A percentile compares a stretch with the other conserved stretches of the same genome.
phyloP scores from a whole-genome alignment of 2,797 vertebrate genomes.

The Sphenodon punctatus region DNA sequence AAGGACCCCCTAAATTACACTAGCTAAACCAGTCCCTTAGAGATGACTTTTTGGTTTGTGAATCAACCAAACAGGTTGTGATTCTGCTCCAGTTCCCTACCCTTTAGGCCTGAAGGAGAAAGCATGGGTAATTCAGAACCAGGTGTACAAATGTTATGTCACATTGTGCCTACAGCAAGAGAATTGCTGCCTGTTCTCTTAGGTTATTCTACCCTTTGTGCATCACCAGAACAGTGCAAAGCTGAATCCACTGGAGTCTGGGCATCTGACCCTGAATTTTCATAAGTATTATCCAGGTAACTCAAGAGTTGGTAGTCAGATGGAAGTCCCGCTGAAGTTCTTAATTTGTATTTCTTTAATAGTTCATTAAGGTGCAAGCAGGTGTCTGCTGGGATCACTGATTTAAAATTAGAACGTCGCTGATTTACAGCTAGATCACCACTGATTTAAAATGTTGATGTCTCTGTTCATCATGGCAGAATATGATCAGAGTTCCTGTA shows the following conservation, averaged over 20 bases:
- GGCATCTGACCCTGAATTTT: neutral
- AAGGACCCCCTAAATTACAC: neutral
- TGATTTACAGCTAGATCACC: conserved; percentile 51
- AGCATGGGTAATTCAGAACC: neutral
- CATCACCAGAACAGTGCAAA: neutral
- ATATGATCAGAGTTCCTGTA: conserved; percentile 55
- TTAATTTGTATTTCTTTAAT: too few species aligned
- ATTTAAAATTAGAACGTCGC: conserved; percentile 38
- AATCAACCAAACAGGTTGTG: too few species aligned
- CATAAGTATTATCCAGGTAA: conserved; percentile 5
- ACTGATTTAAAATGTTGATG: conserved; percentile 57
- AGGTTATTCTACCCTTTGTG: neutral
- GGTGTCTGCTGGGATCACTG: neutral
- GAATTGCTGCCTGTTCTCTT: neutral
- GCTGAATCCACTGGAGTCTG: neutral
- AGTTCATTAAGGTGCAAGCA: too few species aligned
- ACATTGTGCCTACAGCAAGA: neutral
- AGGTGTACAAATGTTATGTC: too few species aligned
- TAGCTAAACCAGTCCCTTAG: accelerated
- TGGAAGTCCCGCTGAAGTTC: too few species aligned
- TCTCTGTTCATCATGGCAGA: conserved; percentile 50
- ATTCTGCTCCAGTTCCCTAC: neutral
- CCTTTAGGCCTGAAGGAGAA: accelerated
- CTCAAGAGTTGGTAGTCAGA: neutral
- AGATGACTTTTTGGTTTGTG: too few species aligned